Percentiles rank a stretch among this genome's conserved stretches.
phyloP scores from a whole-genome alignment of 1,140 invertebrate genomes.

The Ericerus pela region DNA sequence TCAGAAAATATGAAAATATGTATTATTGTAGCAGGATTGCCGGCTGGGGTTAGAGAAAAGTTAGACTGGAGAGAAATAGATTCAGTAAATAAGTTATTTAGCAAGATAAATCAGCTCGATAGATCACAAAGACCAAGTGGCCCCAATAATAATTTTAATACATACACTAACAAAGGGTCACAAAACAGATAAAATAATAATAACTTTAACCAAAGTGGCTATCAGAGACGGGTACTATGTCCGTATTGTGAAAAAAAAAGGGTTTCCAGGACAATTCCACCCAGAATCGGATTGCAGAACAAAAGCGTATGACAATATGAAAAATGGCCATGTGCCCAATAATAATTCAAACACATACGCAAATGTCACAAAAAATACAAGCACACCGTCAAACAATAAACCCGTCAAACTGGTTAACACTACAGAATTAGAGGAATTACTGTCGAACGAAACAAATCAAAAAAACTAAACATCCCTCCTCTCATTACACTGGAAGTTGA shows the following conservation, averaged over 20 bases:
- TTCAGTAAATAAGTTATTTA: too few relatives aligned
- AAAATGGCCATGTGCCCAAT: neutral
- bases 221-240: too few relatives aligned
- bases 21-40: neutral
- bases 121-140: too few relatives aligned
- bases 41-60: neutral
- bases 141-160: too few relatives aligned
- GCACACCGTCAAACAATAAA: too few relatives aligned
- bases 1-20: neutral
- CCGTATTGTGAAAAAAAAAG: too few relatives aligned
- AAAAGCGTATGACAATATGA: constrained; percentile 1
- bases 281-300: constrained; percentile 4
- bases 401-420: constrained; percentile 13
- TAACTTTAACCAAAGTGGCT: too few relatives aligned
- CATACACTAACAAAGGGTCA: too few relatives aligned
- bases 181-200: too few relatives aligned
- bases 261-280: too few relatives aligned
- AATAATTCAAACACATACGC: constrained; percentile 15
- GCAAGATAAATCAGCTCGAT: too few relatives aligned
- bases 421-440: constrained; percentile 13
- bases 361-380: constrained; percentile 17
- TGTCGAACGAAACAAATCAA: constrained; percentile 13
- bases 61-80: neutral
- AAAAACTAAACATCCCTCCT: constrained; percentile 17
- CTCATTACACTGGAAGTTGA: constrained; percentile 15